phyloP scores from a whole-genome alignment of 2,113 vertebrate genomes.

The Ciconia stormi region DNA sequence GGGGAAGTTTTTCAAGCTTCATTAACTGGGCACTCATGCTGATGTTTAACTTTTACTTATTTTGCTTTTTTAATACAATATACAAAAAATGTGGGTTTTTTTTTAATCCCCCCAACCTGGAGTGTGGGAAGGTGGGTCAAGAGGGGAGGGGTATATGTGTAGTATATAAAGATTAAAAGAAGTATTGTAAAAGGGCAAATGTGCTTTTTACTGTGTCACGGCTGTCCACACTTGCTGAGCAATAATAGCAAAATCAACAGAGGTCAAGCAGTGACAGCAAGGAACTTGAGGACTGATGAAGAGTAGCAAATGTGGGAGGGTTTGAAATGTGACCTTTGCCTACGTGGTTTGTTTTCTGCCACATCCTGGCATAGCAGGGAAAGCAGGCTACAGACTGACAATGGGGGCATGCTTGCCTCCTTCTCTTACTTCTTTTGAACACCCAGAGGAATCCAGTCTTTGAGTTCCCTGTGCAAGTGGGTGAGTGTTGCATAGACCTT shows the following conservation, averaged over 20 bases:
- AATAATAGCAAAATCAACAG: neutral
- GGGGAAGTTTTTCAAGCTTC: neutral
- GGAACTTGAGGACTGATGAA: neutral
- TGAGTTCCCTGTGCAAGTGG: neutral
- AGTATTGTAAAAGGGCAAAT: neutral
- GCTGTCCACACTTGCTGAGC: neutral
- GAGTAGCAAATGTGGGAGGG: neutral
- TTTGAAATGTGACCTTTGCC: neutral
- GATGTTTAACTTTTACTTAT: neutral
- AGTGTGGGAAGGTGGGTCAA: neutral
- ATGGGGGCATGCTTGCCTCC: neutral
- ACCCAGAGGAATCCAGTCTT: neutral
- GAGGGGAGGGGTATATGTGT: neutral
- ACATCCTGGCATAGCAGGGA: neutral
- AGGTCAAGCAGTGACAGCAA: neutral
- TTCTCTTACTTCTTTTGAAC: neutral
- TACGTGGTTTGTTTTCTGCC: neutral
- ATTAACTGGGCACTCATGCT: neutral
- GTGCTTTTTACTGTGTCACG: neutral
- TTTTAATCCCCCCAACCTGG: neutral
- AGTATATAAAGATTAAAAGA: neutral
- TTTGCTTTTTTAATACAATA: neutral
- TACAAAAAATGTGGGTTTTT: accelerated
- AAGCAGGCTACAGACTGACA: neutral
- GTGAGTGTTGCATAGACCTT: neutral